Base-by-base conservation (phyloP, 1,140 invertebrate genomes). In the Drosophila arizonae region DNA sequence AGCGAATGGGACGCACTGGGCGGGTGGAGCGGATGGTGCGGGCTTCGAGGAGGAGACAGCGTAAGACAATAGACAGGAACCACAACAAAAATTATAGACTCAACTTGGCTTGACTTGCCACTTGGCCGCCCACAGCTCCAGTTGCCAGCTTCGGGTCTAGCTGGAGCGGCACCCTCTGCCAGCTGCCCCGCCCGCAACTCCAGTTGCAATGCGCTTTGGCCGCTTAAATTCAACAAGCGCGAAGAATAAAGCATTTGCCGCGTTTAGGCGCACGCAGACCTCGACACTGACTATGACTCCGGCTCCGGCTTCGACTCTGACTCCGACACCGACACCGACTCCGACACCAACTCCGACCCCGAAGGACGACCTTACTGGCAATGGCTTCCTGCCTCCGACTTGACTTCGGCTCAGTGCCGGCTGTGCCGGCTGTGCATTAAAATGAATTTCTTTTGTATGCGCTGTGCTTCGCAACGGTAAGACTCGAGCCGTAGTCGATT, bases 11-110 rank as follows among this genome's bases (percentile, higher is more conserved):
- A 15, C 17, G 24, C 6, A 41, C 51, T 55, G 64, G 50, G 64
- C 33, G 15, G 48, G 39, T 46, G 36, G 17, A 2, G 33, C 2
- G 30, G 24, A 3, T 1, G 33, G 33, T 3, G 33, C 10, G 36
- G 36, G 2, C 36, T 39, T 39, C 11, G 52, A 46, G 66, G 36
- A 21, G 70, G 56, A 69, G 57, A 58, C 39, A 50, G 51, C 79
- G 67, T 80, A 84, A 88, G 84, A 87, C 84, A 87, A 87, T 88
- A 88, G 84, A 88, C 84, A 88, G 84, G 79, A 87, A 88, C 84
- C 84, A 87, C 84, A 87, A 88, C 84, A 80, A 69, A 88, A 87
- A 87, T 87, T 87, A 87, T 87, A 87, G 84, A 87, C 82, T 81
- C 82, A 73, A 77, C 77, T 85, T 85, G 81, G 81, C 65, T 70